Evolutionary conservation across 2,113 vertebrate species (phyloP).

Genomic region (Polyodon spathula): DNA sequence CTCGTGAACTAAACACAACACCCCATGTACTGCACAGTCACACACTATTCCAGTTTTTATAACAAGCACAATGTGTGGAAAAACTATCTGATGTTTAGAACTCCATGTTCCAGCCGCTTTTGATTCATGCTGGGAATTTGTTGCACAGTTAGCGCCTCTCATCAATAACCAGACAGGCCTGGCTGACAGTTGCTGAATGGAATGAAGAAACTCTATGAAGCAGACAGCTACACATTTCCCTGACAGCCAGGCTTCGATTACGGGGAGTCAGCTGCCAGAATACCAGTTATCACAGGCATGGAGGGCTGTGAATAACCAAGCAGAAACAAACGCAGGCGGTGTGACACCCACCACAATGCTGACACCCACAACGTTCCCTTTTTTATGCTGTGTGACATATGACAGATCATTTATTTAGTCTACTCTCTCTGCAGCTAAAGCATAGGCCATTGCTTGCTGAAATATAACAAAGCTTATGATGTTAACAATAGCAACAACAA

Average conservation of each 20-base stretch:
- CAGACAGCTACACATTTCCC: constrained; percentile 59
- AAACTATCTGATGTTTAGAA: no score
- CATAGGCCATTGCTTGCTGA: background rate
- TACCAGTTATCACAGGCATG: constrained; percentile 44
- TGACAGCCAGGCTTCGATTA: constrained; percentile 56
- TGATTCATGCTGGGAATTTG: constrained; percentile 55
- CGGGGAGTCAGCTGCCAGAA: constrained; percentile 57
- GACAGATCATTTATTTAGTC: no score
- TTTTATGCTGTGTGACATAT: no score
- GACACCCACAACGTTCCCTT: constrained; percentile 13
- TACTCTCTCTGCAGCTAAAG: no score
- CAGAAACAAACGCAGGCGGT: constrained; percentile 16
- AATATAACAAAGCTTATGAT: background rate
- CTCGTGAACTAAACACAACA: no score
- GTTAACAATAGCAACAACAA: no score
- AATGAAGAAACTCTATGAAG: constrained; percentile 49
- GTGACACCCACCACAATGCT: background rate
- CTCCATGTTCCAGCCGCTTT: constrained; percentile 51
- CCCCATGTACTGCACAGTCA: no score
- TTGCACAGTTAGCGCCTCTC: constrained; percentile 52
- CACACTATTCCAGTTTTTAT: no score
- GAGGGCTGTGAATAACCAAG: constrained; percentile 14
- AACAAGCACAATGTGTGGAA: no score
- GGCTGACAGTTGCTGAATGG: constrained; percentile 55
- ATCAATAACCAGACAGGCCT: constrained; percentile 52